Evolutionary conservation across 2,113 vertebrate species (phyloP).

Genomic region (Chrysemys picta): DNA sequence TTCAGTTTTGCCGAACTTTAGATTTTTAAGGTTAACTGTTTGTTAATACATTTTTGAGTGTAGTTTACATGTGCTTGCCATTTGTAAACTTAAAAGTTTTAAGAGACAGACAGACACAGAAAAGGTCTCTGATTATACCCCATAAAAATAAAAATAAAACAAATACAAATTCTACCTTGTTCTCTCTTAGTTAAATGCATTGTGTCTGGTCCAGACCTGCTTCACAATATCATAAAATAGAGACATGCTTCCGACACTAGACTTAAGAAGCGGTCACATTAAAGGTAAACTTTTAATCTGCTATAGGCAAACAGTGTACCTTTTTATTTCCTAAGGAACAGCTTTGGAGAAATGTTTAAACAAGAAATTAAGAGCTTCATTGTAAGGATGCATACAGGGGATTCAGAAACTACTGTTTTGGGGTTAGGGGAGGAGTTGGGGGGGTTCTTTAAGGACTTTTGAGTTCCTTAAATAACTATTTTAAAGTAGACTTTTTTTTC

Average conservation of each 20-base stretch:
- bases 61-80: slow-evolving; percentile 57
- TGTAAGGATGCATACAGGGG: slow-evolving; percentile 48
- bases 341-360: slow-evolving; percentile 74
- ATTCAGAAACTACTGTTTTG: slow-evolving; percentile 48
- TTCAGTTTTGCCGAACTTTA: slow-evolving; percentile 41
- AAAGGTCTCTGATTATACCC: slow-evolving; percentile 61
- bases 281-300: slow-evolving; percentile 77
- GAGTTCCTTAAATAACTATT: slow-evolving; percentile 64
- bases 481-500: slow-evolving; percentile 53
- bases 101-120: slow-evolving; percentile 16
- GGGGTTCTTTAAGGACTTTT: slow-evolving; percentile 34
- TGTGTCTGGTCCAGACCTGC: slow-evolving; percentile 66
- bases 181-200: slow-evolving; percentile 43
- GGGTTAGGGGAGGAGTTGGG: background rate
- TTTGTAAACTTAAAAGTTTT: slow-evolving; percentile 45
- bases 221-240: slow-evolving; percentile 70
- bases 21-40: slow-evolving; percentile 57
- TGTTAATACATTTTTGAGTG: slow-evolving; percentile 44
- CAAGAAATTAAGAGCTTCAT: slow-evolving; percentile 75
- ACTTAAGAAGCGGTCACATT: slow-evolving; percentile 61
- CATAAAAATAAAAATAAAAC: slow-evolving; percentile 33
- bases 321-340: slow-evolving; percentile 71
- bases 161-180: slow-evolving; percentile 37
- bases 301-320: slow-evolving; percentile 63
- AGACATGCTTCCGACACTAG: slow-evolving; percentile 42